phyloP scores from a whole-genome alignment of 2,797 vertebrate species.

The Ptychadena robeensis region DNA sequence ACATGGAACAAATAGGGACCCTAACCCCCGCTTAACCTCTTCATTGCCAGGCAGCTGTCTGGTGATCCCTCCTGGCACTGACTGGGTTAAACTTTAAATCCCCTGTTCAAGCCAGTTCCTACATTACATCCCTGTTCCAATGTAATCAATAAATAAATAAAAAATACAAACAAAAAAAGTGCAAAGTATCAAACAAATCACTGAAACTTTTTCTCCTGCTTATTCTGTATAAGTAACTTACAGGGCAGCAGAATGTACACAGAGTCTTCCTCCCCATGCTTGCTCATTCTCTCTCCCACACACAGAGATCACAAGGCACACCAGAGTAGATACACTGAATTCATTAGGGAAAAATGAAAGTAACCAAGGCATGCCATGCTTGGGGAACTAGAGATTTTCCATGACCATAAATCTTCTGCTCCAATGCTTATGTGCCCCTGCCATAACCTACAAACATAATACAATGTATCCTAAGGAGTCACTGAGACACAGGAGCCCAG shows the following conservation, averaged over 20 bases:
- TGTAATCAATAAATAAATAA: not conserved
- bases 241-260: not conserved
- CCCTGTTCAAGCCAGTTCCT: not conserved
- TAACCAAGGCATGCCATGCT: not conserved
- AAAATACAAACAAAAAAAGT: not conserved
- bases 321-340: not conserved
- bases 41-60: not conserved
- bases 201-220: not conserved
- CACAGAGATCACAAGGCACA: not conserved
- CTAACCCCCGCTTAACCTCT: conserved; percentile 31
- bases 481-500: not conserved
- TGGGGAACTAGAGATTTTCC: not conserved
- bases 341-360: not conserved
- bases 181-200: not conserved
- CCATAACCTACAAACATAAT: too few relatives aligned
- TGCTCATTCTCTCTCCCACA: not conserved
- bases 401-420: not conserved
- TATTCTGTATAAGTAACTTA: not conserved
- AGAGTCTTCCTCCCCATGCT: not conserved
- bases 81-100: not conserved
- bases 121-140: not conserved
- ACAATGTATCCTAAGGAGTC: too few relatives aligned
- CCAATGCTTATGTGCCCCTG: too few relatives aligned
- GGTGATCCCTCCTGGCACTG: not conserved
- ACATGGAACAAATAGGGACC: conserved; percentile 51